phyloP scores from a whole-genome alignment of 2,113 vertebrate genomes.

The Poecile atricapillus region DNA sequence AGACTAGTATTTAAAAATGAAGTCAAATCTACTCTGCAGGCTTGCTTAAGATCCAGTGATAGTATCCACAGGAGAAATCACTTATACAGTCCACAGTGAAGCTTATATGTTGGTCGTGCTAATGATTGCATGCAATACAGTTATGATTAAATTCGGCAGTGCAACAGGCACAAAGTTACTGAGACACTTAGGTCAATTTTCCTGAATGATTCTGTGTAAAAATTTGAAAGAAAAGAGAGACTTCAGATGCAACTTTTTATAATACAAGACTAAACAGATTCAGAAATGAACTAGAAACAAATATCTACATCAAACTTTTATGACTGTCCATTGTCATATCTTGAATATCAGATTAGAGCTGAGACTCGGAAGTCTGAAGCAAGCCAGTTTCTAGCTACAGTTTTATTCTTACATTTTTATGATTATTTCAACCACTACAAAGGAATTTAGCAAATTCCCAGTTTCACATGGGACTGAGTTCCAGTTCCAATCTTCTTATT shows the following conservation, averaged over 20 bases:
- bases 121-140: background rate
- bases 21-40: background rate
- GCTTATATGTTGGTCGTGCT: background rate
- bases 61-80: background rate
- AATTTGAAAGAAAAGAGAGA: background rate
- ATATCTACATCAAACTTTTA: background rate
- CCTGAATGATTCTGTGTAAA: background rate
- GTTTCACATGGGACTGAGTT: background rate
- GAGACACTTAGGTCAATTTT: background rate
- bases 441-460: background rate
- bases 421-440: background rate
- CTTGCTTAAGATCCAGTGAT: background rate
- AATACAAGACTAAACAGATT: background rate
- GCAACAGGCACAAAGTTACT: background rate
- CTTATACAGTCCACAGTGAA: background rate
- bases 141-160: background rate
- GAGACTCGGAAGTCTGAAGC: background rate
- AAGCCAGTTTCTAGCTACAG: background rate
- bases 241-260: background rate
- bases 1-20: slow-evolving; percentile 11
- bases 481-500: background rate
- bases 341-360: background rate
- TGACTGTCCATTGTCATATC: background rate
- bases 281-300: background rate
- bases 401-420: background rate